Conservation (phyloP, 2,797 vertebrate genomes). For the Lithobates sylvaticus region DNA sequence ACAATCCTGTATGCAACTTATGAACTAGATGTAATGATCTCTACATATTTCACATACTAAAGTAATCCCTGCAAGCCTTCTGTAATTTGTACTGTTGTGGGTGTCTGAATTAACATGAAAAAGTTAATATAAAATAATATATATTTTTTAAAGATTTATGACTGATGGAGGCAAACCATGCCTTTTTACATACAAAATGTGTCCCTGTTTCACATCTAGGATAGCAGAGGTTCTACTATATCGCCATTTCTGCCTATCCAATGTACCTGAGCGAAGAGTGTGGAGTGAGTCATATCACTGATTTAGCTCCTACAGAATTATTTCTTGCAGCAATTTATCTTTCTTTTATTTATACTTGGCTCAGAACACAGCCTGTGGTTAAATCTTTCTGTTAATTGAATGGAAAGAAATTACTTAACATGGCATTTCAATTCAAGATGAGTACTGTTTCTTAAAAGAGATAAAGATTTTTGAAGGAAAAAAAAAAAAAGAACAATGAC, state of each 20-base stretch:
- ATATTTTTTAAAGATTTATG: no score
- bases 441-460: constrained; percentile 37
- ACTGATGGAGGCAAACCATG: no score
- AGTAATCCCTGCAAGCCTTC: no score
- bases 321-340: background rate
- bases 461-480: constrained; percentile 22
- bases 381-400: background rate
- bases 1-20: no score
- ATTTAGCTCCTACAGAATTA: background rate
- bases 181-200: no score
- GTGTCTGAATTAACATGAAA: no score
- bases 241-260: background rate
- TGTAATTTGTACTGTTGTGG: no score
- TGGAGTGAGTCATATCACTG: background rate
- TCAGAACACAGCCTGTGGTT: background rate
- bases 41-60: no score
- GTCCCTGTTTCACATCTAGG: no score
- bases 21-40: no score
- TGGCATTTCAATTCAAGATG: constrained; percentile 46
- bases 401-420: background rate
- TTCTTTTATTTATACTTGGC: background rate
- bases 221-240: background rate
- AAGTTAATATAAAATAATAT: no score
- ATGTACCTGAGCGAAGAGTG: background rate
- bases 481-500: background rate